Conservation (phyloP, 2,797 vertebrate genomes). For the Microchirus variegatus region DNA sequence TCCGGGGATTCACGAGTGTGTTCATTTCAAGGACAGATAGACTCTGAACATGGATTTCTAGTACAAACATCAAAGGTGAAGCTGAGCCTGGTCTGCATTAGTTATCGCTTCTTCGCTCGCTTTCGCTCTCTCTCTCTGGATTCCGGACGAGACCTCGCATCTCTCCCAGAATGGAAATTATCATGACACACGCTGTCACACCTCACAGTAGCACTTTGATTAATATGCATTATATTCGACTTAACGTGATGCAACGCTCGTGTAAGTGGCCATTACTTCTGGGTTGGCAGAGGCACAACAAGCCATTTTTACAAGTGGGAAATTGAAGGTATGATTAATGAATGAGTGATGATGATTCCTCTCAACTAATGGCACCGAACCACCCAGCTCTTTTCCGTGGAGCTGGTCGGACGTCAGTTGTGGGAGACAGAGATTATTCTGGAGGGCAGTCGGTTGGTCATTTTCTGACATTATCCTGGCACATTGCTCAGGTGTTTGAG, state of each 20-base stretch:
- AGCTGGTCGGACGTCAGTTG: conserved; percentile 42
- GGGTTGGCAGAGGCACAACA: neutral
- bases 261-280: conserved; percentile 20
- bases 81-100: conserved; percentile 66
- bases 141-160: conserved; percentile 38
- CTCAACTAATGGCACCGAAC: conserved; percentile 30
- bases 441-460: neutral
- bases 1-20: conserved; percentile 55
- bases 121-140: conserved; percentile 13
- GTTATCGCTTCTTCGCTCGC: conserved; percentile 50
- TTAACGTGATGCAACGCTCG: conserved; percentile 46
- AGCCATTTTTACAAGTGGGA: conserved; percentile 16
- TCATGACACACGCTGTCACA: conserved; percentile 15
- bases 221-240: conserved; percentile 48
- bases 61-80: conserved; percentile 76
- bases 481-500: neutral
- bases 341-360: conserved; percentile 24
- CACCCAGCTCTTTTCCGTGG: conserved; percentile 26
- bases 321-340: conserved; percentile 39
- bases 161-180: conserved; percentile 62
- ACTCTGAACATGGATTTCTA: conserved; percentile 70
- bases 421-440: conserved; percentile 25
- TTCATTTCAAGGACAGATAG: conserved; percentile 74
- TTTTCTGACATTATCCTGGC: conserved; percentile 1
- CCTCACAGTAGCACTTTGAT: conserved; percentile 31